Base-by-base conservation (phyloP, 2,888 invertebrate genomes). In the Himalopsyche tibetana region DNA sequence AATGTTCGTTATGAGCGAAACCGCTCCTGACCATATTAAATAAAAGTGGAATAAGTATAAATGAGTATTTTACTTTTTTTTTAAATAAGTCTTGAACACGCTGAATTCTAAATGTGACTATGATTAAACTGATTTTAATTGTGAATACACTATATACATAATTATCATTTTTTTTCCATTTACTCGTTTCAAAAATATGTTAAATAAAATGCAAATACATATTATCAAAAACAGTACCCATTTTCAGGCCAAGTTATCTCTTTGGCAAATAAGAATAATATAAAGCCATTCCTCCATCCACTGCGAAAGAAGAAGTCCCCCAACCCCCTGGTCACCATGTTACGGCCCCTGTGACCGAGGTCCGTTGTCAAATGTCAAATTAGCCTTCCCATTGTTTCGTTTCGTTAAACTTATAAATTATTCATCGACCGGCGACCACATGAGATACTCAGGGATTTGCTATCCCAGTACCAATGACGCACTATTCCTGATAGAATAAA, bases 321-420 rank as follows among this genome's bases (percentile, higher is more conserved):
- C 42, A 6, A 11, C 28, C 80, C 51, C 40, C 40, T 6, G 55
- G 82, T 40, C 56, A 82, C 40, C 56, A 55, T 55, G 82, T 56
- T 40, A 82, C 55, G 40, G 80, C 36, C 55, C 42, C 79, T 79
- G 38, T 63, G 79, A 74, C 80, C 63, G 28, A 45, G 82, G 87
- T 69, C 86, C 86, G 87, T 84, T 87, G 87, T 87, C 86, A 87
- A 87, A 88, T 88, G 88, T 88, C 88, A 88, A 88, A 88, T 88
- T 88, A 88, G 88, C 88, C 63, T 86, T 51, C 84, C 82, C 88
- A 85, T 85, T 82, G 85, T 87, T 87, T 84, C 84, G 88, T 88
- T 88, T 86, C 86, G 56, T 81, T 79, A 45, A 88, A 69, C 86
- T 86, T 83, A 88, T 86, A 82, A 80, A 88, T 88, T 86, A 88